Percentiles rank a stretch among this genome's conserved stretches.
phyloP scores from a whole-genome alignment of 1,140 invertebrate genomes.

The Drosophila funebris region DNA sequence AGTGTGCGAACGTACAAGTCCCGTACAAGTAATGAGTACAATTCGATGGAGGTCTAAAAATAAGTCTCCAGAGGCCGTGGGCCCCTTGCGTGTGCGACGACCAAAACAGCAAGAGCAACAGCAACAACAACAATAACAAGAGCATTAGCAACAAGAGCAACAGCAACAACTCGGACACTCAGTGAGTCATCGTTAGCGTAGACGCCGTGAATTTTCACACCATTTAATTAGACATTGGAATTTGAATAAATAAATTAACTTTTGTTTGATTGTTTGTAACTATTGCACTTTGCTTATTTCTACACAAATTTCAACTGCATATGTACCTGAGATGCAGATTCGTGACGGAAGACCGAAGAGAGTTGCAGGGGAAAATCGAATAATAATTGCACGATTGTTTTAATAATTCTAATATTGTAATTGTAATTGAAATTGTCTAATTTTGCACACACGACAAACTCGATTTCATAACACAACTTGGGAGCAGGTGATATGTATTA shows the following conservation, averaged over 20 bases:
- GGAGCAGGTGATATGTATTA: no score
- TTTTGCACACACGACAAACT: slow-evolving; percentile 21
- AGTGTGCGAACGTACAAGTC: background rate
- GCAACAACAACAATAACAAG: slow-evolving; percentile 1
- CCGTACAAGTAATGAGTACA: slow-evolving; percentile 21
- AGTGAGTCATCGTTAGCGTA: slow-evolving; percentile 31
- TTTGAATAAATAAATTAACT: slow-evolving; percentile 4
- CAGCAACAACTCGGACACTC: slow-evolving; percentile 32
- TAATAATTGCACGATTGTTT: slow-evolving; percentile 11
- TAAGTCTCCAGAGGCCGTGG: slow-evolving; percentile 49
- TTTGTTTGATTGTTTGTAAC: background rate
- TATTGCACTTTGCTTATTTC: background rate
- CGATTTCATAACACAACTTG: slow-evolving; percentile 51
- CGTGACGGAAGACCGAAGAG: background rate
- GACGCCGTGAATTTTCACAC: slow-evolving; percentile 39
- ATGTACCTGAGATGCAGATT: slow-evolving; percentile 15
- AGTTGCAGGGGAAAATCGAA: background rate
- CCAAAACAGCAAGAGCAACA: background rate
- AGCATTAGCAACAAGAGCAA: slow-evolving; percentile 4
- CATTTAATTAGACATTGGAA: slow-evolving; percentile 5
- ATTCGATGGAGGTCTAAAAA: slow-evolving; percentile 56
- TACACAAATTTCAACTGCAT: background rate
- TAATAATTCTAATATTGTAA: background rate
- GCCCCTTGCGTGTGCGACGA: slow-evolving; percentile 34
- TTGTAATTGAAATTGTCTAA: background rate